These are phyloP conservation scores for Phataginus tricuspis DNA, from an alignment of 2,797 vertebrate species.

Conservation along the genomic window DNA sequence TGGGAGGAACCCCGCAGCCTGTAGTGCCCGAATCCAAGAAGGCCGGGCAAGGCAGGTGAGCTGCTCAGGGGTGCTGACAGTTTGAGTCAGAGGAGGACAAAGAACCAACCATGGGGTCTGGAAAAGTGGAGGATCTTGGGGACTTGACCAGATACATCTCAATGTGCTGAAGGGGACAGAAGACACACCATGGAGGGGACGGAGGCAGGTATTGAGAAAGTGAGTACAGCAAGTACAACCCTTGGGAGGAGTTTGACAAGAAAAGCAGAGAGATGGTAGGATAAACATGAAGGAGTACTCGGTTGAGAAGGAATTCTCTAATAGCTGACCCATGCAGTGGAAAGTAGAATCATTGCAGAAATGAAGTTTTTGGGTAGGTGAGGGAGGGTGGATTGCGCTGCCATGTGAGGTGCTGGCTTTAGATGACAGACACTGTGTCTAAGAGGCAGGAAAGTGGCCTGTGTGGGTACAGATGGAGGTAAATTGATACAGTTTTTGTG, in stretches of 20 bases:
- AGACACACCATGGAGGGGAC: not conserved
- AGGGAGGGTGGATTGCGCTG: not conserved
- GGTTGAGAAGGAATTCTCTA: not conserved
- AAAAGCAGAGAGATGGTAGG: not conserved
- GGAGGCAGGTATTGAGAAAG: not conserved
- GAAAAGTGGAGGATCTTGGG: not conserved
- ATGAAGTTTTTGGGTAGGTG: not conserved
- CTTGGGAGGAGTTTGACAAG: not conserved
- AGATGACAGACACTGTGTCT: rapidly evolving
- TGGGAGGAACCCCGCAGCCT: no score
- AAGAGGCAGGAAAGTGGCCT: no score
- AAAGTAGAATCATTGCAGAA: not conserved
- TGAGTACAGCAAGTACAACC: rapidly evolving
- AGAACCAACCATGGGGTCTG: not conserved
- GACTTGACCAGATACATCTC: not conserved
- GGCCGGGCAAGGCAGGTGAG: not conserved
- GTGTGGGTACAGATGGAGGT: rapidly evolving
- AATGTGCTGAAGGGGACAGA: no score
- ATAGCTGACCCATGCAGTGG: not conserved
- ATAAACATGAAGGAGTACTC: not conserved
- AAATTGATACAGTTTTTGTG: not conserved
- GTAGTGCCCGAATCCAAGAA: no score
- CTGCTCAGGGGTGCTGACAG: not conserved
- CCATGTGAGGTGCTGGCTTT: not conserved
- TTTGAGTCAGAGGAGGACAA: not conserved